These are phyloP conservation scores for Colletes gigas DNA, from an alignment of 1,140 invertebrate genomes.

Conservation along the genomic window DNA sequence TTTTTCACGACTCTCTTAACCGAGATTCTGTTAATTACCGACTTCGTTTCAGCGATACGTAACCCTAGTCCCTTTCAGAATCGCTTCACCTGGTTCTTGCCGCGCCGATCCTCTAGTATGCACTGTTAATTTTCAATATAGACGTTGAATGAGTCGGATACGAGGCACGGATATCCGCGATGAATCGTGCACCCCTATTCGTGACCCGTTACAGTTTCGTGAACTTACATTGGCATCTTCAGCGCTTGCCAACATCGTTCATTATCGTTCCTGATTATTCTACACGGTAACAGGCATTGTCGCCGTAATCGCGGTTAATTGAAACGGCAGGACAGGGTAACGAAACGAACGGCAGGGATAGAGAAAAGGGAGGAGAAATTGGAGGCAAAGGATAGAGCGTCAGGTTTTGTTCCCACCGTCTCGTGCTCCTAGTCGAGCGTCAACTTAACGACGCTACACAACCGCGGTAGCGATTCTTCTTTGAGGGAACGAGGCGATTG, in stretches of 20 bases:
- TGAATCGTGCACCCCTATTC: slow-evolving; percentile 49
- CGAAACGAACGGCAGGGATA: not conserved
- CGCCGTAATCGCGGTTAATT: slow-evolving; percentile 73
- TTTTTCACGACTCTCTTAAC: slow-evolving; percentile 31
- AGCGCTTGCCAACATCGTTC: slow-evolving; percentile 24
- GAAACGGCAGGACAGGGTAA: slow-evolving; percentile 59
- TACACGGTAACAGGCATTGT: slow-evolving; percentile 61
- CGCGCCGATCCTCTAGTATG: not conserved
- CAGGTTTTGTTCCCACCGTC: slow-evolving; percentile 66
- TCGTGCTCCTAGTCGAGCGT: slow-evolving; percentile 58
- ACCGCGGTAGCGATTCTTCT: slow-evolving; percentile 46
- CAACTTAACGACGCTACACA: slow-evolving; percentile 66
- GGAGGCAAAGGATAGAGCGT: slow-evolving; percentile 12
- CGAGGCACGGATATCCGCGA: slow-evolving; percentile 23
- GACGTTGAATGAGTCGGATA: not conserved
- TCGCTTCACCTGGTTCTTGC: slow-evolving; percentile 33
- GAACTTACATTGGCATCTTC: slow-evolving; percentile 11
- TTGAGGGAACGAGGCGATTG: slow-evolving; percentile 56
- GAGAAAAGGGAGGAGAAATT: not conserved
- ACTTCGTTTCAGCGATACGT: not conserved
- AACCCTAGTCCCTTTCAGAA: slow-evolving; percentile 7
- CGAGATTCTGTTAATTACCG: slow-evolving; percentile 44
- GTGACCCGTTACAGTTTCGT: slow-evolving; percentile 58
- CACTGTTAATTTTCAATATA: slow-evolving; percentile 59
- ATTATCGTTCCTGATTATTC: slow-evolving; percentile 55